Conservation (phyloP, 2,797 vertebrate genomes). For the Chiloscyllium punctatum region DNA sequence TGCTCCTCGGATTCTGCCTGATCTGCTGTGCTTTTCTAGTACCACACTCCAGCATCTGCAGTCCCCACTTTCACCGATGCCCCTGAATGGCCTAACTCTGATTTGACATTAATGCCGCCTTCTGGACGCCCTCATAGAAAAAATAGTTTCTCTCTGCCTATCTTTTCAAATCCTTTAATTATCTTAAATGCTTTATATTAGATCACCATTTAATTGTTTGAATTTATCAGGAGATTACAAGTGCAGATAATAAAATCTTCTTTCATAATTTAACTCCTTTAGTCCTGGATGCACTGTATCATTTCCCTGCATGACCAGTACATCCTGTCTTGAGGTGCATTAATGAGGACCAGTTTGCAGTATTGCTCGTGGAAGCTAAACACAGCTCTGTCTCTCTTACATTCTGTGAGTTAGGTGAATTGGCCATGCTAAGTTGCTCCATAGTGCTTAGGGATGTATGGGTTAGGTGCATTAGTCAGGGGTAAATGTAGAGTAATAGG, state of each 20-base stretch:
- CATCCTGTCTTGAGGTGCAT: neutral
- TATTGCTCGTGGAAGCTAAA: neutral
- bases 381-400: neutral
- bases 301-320: too few relatives aligned
- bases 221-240: neutral
- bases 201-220: neutral
- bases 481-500: too few relatives aligned
- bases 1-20: too few relatives aligned
- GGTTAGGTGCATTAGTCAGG: too few relatives aligned
- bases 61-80: too few relatives aligned
- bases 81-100: too few relatives aligned
- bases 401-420: too few relatives aligned
- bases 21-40: too few relatives aligned
- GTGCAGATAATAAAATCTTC: neutral
- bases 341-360: neutral
- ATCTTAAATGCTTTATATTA: neutral
- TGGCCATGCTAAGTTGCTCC: too few relatives aligned
- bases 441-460: too few relatives aligned
- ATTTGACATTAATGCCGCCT: neutral
- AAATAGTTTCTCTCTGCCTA: neutral
- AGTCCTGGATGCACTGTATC: neutral
- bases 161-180: neutral
- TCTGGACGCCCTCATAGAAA: neutral
- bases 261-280: neutral
- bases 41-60: too few relatives aligned